These are phyloP conservation scores for Sylvicola cinctus DNA, from an alignment of 2,888 invertebrate genomes.

Conservation along the genomic window DNA sequence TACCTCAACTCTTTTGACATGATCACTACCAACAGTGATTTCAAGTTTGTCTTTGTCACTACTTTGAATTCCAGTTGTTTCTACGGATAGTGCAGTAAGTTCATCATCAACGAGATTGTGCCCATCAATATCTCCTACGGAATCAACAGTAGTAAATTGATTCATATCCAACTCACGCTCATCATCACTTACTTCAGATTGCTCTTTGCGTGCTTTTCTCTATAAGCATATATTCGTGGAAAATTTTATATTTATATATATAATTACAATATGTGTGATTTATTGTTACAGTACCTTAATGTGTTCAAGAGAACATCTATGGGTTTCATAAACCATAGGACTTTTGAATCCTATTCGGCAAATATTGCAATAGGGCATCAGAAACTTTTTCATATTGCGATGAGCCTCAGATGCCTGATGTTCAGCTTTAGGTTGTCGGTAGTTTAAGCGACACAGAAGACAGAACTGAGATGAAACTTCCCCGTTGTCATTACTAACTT, in stretches of 20 bases:
- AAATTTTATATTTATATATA: constrained; percentile 1
- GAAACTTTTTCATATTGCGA: constrained; percentile 65
- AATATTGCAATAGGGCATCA: constrained; percentile 61
- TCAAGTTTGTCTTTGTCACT: constrained; percentile 26
- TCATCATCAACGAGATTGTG: constrained; percentile 9
- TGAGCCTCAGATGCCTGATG: constrained; percentile 65
- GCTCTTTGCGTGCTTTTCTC: constrained; percentile 33
- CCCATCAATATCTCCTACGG: constrained; percentile 69
- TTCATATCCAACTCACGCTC: constrained; percentile 46
- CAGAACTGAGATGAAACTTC: constrained; percentile 45
- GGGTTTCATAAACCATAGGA: constrained; percentile 69
- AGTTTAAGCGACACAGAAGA: constrained; percentile 52
- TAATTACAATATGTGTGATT: constrained; percentile 4
- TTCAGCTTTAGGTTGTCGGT: constrained; percentile 50
- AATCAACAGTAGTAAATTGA: constrained; percentile 75
- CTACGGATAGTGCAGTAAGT: constrained; percentile 4
- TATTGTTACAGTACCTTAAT: constrained; percentile 37
- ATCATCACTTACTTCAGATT: constrained; percentile 37
- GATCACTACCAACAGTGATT: constrained; percentile 55
- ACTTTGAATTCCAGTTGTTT: not conserved
- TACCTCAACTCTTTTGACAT: constrained; percentile 56
- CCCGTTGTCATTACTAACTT: constrained; percentile 36
- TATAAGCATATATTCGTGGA: constrained; percentile 13
- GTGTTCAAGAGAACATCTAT: constrained; percentile 62
- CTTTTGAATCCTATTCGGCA: constrained; percentile 61